A percentile compares a stretch with the other conserved stretches of the same genome.
Evolutionary conservation across 1,140 invertebrate species (phyloP).

Genomic region (Halesus radiatus): DNA sequence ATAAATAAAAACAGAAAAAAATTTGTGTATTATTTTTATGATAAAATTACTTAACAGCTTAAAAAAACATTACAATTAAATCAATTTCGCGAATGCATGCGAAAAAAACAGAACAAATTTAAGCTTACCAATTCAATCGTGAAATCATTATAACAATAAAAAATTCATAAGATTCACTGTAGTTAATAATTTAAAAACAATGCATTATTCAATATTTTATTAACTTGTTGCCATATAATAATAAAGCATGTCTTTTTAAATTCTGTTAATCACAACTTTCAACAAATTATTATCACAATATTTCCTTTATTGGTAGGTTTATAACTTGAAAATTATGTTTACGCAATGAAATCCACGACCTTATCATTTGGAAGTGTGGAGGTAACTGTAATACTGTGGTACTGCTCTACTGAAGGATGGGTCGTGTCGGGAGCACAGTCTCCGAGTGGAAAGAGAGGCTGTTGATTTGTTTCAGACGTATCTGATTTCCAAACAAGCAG

Average conservation of each 20-base stretch:
- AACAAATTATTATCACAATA: background rate
- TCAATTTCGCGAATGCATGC: too few species aligned
- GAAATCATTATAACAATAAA: too few species aligned
- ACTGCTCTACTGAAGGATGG: background rate
- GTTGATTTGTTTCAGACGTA: background rate
- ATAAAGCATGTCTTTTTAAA: background rate
- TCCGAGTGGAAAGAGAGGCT: slow-evolving; percentile 8
- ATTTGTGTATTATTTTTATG: too few species aligned
- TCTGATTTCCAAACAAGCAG: slow-evolving; percentile 2
- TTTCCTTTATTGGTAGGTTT: background rate
- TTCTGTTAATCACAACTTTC: background rate
- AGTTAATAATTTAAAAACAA: too few species aligned
- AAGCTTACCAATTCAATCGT: too few species aligned
- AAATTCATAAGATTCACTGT: too few species aligned
- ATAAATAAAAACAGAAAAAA: too few species aligned
- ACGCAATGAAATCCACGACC: background rate
- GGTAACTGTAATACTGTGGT: background rate
- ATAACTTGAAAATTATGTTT: background rate
- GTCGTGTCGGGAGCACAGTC: background rate
- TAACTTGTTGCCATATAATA: too few species aligned
- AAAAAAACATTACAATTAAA: too few species aligned
- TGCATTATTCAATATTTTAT: too few species aligned
- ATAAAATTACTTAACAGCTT: too few species aligned
- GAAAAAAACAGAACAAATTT: too few species aligned
- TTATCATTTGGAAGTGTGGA: background rate